Evolutionary conservation across 2,888 invertebrate genomes (phyloP).

Genomic region (Petrophora chlorosata): DNA sequence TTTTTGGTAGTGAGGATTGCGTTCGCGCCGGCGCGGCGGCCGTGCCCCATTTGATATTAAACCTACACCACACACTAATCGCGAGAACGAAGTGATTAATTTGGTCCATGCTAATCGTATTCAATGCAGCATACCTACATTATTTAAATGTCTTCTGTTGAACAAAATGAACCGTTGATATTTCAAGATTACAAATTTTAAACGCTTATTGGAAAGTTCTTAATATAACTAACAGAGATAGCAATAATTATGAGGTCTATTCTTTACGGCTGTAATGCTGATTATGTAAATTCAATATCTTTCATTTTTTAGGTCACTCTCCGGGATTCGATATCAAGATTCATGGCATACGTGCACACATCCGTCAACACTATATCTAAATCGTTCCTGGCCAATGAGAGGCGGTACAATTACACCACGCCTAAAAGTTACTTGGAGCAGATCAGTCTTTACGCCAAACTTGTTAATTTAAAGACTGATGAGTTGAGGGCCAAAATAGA

Average conservation of each 20-base stretch:
- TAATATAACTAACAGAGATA: no score
- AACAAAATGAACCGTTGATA: no score
- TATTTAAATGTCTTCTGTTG: no score
- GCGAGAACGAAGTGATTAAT: no score
- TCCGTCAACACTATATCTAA: conserved; percentile 96
- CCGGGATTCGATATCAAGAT: conserved; percentile 93
- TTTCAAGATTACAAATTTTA: no score
- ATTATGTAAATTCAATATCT: background rate
- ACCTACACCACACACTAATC: no score
- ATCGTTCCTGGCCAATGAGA: conserved; percentile 93
- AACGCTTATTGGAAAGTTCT: no score
- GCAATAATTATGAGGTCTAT: background rate
- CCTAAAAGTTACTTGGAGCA: conserved; percentile 98
- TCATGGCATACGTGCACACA: conserved; percentile 97
- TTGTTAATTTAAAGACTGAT: conserved; percentile 92
- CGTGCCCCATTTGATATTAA: no score
- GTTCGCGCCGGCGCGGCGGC: conserved; percentile 18
- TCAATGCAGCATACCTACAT: no score
- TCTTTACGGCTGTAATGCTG: background rate
- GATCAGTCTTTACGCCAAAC: conserved; percentile 94
- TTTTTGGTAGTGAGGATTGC: conserved; percentile 23
- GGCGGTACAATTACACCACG: conserved; percentile 98
- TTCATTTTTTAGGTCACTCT: conserved; percentile 81
- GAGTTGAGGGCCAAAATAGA: conserved; percentile 94
- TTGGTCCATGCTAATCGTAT: no score